Evolutionary conservation across 2,797 vertebrate genomes (phyloP).

Genomic region (Taeniopygia guttata): DNA sequence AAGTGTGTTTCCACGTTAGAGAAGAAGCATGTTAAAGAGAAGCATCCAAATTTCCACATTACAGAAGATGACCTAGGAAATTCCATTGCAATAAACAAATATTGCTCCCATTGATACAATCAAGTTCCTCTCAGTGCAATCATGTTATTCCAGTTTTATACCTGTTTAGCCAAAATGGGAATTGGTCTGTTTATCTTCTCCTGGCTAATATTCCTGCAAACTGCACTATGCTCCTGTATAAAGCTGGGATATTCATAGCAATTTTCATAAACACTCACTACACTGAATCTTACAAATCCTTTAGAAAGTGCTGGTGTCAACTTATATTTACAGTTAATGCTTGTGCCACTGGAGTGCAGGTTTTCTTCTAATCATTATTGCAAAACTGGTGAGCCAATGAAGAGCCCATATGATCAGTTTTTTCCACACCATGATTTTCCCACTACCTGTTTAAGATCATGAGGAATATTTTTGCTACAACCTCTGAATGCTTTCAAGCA

Average conservation of each 20-base stretch:
- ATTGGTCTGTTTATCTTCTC: not conserved
- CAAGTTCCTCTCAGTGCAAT: not conserved
- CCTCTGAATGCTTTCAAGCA: not conserved
- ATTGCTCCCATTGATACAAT: constrained; percentile 2
- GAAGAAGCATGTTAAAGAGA: not conserved
- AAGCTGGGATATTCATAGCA: not conserved
- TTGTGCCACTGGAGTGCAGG: not conserved
- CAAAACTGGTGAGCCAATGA: not conserved
- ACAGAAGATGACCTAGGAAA: not conserved
- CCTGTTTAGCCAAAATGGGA: not conserved
- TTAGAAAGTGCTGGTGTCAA: not conserved
- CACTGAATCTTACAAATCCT: not conserved
- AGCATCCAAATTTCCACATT: not conserved
- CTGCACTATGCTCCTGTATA: not conserved
- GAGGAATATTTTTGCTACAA: not conserved
- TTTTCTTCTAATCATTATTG: not conserved
- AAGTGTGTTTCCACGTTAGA: not conserved
- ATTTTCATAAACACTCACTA: not conserved
- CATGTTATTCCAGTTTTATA: not conserved
- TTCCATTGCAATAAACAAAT: not conserved
- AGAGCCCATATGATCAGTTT: not conserved
- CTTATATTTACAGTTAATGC: not conserved
- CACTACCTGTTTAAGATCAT: not conserved
- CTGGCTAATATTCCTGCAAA: not conserved
- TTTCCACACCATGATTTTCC: not conserved